Percentiles rank a stretch among this genome's conserved stretches.
Conservation (phyloP, 1,140 invertebrate genomes). For the Hycleus cichorii region DNA sequence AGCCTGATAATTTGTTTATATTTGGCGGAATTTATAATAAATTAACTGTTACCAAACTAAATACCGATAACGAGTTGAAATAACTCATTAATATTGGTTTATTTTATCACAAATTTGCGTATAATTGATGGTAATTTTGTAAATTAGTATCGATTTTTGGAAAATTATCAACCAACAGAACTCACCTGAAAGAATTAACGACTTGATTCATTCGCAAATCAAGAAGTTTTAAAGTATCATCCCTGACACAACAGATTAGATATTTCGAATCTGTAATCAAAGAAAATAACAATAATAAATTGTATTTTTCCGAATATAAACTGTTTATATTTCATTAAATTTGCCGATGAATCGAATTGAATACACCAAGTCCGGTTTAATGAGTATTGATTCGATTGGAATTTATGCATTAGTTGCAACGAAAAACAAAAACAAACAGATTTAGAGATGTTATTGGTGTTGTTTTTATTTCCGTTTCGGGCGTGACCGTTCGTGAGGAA, state of each 20-base stretch:
- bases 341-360: neutral
- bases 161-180: conserved; percentile 5
- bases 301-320: neutral
- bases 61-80: too few species aligned
- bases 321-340: neutral
- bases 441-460: neutral
- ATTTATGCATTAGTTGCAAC: neutral
- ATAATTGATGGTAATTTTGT: too few species aligned
- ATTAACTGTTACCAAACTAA: too few species aligned
- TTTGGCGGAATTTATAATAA: too few species aligned
- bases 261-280: conserved; percentile 75
- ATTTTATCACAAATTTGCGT: too few species aligned
- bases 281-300: neutral
- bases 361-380: neutral
- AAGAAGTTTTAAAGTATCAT: conserved; percentile 89
- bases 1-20: too few species aligned
- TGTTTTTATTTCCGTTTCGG: neutral
- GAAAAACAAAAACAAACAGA: too few species aligned
- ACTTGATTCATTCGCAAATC: conserved; percentile 93
- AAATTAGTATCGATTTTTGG: neutral
- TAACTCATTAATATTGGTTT: too few species aligned
- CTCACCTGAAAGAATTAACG: conserved; percentile 80
- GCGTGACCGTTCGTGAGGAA: neutral
- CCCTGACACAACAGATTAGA: conserved; percentile 83
- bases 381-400: neutral